Evolutionary conservation across 2,797 vertebrate species (phyloP), one percentile per base, ranked within the genome.

Genomic region (Hydrocynus forskahlii): DNA sequence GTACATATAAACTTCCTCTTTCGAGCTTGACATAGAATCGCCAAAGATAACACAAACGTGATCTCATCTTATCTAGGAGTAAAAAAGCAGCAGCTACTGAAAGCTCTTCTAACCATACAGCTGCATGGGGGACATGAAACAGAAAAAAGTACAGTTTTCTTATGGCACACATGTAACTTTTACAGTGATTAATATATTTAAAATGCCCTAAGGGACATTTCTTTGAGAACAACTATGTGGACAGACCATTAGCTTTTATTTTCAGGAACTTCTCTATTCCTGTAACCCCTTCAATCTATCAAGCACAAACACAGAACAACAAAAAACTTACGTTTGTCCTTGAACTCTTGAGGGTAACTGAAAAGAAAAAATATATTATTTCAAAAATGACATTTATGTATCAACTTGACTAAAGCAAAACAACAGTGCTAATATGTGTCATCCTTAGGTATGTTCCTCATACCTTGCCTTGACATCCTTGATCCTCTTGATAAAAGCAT

Each of bases 401-500:
- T 16, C 14, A 10, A 43, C 7, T 82, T 63, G 69, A 12, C 60
- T 29, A 82, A 19, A 54, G 78, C 85, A 73, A 10, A 1, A 17
- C 35, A 75, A 76, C 12, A n/a, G 40, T 4, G 1, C 25, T 17
- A 25, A n/a, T n/a, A 7, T 7, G 23, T 45, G 35, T 21, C 6
- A 66, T 73, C 57, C 25, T 13, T 25, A 21, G 71, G 29, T 14
- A 35, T 16, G 40, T 74, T 59, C 14, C 12, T 60, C 93, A 86
- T 94, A 99, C 98, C 92, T 90, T 75, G 88, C 81, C 85, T 96
- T 98, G 84, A 97, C 84, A 76, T 97, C 96, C 89, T 96, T 97
- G 84, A 99, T 96, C 86, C 96, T 94, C 91, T 94, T 98, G 89
- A 97, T 91, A 87, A 98, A 93, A 38, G 76, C 77, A 70, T 99